Evolutionary conservation across 2,888 invertebrate species (phyloP).

Genomic region (Calephelis perditalis): DNA sequence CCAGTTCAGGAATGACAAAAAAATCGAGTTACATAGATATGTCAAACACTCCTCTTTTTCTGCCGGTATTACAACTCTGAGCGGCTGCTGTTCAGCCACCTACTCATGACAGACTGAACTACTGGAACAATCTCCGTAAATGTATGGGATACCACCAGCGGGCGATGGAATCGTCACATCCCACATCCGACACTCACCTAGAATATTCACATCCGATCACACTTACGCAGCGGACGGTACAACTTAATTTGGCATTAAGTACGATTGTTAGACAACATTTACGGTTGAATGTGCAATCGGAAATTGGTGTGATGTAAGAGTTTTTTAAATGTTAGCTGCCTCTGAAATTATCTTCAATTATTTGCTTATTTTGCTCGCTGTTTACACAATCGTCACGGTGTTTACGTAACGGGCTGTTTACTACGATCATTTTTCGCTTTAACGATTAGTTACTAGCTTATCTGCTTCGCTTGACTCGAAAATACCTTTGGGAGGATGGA

Average conservation of each 20-base stretch:
- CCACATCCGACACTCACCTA: no score
- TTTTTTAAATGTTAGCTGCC: constrained; percentile 15
- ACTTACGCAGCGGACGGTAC: no score
- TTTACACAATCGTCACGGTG: constrained; percentile 13
- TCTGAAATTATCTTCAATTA: constrained; percentile 12
- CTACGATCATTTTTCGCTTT: neutral
- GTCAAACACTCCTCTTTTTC: no score
- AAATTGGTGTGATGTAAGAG: constrained; percentile 15
- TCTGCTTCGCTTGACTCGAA: neutral
- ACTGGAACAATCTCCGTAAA: no score
- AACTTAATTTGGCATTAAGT: constrained; percentile 10
- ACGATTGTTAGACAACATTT: constrained; percentile 9
- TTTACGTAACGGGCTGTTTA: constrained; percentile 5
- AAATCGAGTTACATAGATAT: no score
- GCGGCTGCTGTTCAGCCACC: no score
- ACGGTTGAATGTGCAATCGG: constrained; percentile 11
- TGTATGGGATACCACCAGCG: no score
- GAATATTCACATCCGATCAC: no score
- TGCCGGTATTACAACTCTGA: no score
- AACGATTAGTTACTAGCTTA: constrained; percentile 5
- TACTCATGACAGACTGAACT: no score
- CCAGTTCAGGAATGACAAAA: no score
- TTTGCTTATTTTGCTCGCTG: constrained; percentile 13
- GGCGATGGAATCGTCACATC: no score
- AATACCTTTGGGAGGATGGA: constrained; percentile 5